Percentiles rank a stretch among this genome's conserved stretches.
Evolutionary conservation across 2,888 invertebrate genomes (phyloP).

Genomic region (Cepaea hortensis): DNA sequence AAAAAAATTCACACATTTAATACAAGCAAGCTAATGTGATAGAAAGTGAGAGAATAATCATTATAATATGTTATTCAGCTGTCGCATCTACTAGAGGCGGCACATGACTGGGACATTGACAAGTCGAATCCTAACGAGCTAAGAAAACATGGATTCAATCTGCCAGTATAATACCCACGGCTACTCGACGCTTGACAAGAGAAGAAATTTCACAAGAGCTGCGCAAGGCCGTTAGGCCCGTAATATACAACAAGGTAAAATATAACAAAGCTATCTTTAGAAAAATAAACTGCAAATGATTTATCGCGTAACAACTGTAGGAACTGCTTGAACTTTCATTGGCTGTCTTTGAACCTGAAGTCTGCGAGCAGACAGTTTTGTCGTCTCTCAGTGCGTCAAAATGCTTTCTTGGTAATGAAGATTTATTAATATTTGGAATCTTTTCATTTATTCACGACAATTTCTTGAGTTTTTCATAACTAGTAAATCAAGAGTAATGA

Average conservation of each 20-base stretch:
- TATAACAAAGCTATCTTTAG: not conserved
- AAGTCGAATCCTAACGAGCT: no score
- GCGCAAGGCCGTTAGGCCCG: not conserved
- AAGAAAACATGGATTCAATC: no score
- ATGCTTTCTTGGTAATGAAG: slow-evolving; percentile 6
- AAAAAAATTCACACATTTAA: no score
- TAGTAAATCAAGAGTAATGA: not conserved
- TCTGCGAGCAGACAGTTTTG: not conserved
- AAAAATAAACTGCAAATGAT: slow-evolving; percentile 18
- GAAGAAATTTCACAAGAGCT: not conserved
- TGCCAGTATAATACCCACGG: no score
- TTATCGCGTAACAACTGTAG: slow-evolving; percentile 29
- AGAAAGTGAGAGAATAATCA: no score
- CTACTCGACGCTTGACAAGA: not conserved
- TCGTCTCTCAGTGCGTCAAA: not conserved
- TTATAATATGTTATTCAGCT: no score
- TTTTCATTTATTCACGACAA: not conserved
- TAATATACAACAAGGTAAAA: not conserved
- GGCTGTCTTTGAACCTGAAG: slow-evolving; percentile 11
- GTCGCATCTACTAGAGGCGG: no score
- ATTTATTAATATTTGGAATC: slow-evolving; percentile 15
- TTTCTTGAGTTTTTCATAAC: no score
- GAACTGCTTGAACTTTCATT: not conserved
- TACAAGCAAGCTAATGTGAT: no score
- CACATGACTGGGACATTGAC: no score